These are phyloP conservation scores for Gulo gulo DNA, from an alignment of 2,113 vertebrate species.

Conservation along the genomic window DNA sequence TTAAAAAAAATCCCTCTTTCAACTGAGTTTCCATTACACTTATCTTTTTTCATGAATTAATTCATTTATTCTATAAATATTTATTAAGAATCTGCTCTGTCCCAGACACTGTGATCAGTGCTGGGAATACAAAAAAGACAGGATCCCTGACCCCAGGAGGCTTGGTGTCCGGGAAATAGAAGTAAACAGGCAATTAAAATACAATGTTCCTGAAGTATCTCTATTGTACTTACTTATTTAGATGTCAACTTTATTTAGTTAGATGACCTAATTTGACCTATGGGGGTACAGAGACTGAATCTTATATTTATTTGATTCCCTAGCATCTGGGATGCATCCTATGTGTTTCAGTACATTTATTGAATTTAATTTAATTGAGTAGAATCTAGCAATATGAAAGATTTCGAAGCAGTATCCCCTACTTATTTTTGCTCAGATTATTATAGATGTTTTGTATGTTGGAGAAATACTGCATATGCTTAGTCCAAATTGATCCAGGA, in stretches of 20 bases:
- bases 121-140: conserved; percentile 7
- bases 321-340: not conserved
- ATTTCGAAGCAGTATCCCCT: not conserved
- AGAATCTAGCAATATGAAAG: not conserved
- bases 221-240: conserved; percentile 4
- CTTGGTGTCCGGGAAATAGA: not conserved
- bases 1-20: not conserved
- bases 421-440: conserved; percentile 14
- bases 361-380: conserved; percentile 13
- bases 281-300: not conserved
- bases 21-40: not conserved
- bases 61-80: conserved; percentile 34
- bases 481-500: not conserved
- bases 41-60: not conserved
- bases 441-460: not conserved
- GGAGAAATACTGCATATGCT: not conserved
- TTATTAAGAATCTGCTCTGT: conserved; percentile 8
- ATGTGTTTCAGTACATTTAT: not conserved
- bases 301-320: not conserved
- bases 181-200: conserved; percentile 16
- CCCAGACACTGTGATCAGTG: not conserved
- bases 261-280: conserved; percentile 28
- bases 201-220: not conserved
- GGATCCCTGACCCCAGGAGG: not conserved
- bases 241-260: conserved; percentile 47